Base-by-base conservation (phyloP, 2,888 invertebrate genomes). In the Imbricaverruca yamaguchii region DNA sequence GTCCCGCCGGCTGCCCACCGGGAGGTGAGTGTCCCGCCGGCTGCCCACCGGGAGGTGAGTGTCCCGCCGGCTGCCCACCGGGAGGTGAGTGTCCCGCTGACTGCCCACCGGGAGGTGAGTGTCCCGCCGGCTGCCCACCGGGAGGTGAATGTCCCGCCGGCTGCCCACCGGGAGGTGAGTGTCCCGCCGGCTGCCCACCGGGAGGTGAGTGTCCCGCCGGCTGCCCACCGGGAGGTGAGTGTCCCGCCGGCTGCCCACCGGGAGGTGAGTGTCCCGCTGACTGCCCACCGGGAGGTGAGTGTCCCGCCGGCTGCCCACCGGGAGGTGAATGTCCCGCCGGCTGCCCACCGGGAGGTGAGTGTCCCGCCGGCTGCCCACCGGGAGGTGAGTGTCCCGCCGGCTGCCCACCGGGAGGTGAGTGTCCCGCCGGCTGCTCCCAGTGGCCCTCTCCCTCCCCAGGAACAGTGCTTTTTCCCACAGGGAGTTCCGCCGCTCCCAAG, bases 11-110 rank as follows among this genome's bases (percentile, higher is more conserved):
- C n/a, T n/a, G n/a, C n/a, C 15, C 94, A 94, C 85, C 86, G 87
- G 85, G 88, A 93, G 94, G 94, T 97, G 84, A 91, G 85, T 4
- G 39, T 39, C 39, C 39, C n/a, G n/a, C n/a, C n/a, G n/a, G n/a
- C n/a, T n/a, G n/a, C n/a, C n/a, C n/a, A n/a, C n/a, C n/a, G n/a
- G 74, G 90, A 96, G 56, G 92, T 96, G 6, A n/a, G 90, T 91
- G 82, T 89, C 91, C 96, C 96, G 2, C 89, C 89, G 2, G 89
- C 91, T 81, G 93, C 94, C 15, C 94, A 94, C 85, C 86, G 87
- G 85, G 88, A 93, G 94, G 94, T 97, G 84, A 91, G 85, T 4
- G 39, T 39, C 39, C 39, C n/a, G n/a, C n/a, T n/a, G n/a, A n/a
- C n/a, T n/a, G n/a, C n/a, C n/a, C n/a, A n/a, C n/a, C n/a, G n/a